Base-by-base conservation (phyloP, 1,140 invertebrate species). In the Armadillidium nasatum region DNA sequence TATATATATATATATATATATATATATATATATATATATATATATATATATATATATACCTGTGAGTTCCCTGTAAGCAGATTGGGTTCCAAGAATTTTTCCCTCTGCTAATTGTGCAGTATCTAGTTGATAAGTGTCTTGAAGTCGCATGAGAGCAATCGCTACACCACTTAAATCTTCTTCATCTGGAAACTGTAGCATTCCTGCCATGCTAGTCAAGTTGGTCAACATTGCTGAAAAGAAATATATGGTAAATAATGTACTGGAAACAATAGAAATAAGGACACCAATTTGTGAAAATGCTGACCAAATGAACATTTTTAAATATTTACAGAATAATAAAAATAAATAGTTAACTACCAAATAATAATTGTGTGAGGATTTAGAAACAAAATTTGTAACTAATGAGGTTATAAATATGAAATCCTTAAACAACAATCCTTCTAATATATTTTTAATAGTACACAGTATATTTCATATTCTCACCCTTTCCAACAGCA, bases 81-180 rank as follows among this genome's bases (percentile, higher is more conserved):
- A 94, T 82, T 91, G 89, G 19, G 93, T 89, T 3, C 94, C 94
- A 82, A 93, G 92, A 45, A 99, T 87, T 82, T 92, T 89, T 33
- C 97, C 97, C 72, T 92, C 87, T 7, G 96, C 94, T 77, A 99
- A 88, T 73, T 94, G 92, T 3, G 90, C 87, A 10, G 97, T 96
- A 70, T 97, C 91, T 46, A 99, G 87, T 79, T 93, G 90, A 85
- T 99, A 99, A 7, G 96, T 98, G 83, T 98, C 95, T 85, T 99
- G 97, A n/a, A 99, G 88, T 76, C 97, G 88, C 79, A 96, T 93
- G 72, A 99, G 87, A 11, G 96, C 97, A 70, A 92, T 90, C 7
- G 96, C 96, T 9, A 96, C 96, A 0, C 97, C 97, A 82, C 91
- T 92, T 70, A 98, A 87, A 86, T 99, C 97, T 85, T 96, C 94